Evolutionary conservation across 1,140 invertebrate species (phyloP).

Genomic region (Brachionus paranguensis): DNA sequence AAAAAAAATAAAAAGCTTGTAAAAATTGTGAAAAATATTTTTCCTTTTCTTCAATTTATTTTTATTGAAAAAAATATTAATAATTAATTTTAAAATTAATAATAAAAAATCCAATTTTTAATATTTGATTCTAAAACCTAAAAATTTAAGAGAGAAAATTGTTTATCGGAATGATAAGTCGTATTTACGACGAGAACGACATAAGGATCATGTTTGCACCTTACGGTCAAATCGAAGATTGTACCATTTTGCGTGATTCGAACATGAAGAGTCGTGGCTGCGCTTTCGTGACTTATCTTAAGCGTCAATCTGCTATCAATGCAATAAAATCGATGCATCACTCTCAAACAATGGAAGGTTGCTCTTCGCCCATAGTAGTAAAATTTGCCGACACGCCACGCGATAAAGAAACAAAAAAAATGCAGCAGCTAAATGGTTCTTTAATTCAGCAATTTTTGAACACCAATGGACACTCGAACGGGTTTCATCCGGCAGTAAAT

Average conservation of each 20-base stretch:
- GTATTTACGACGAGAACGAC: conserved; percentile 4
- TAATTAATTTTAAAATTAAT: not conserved
- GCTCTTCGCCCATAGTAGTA: conserved; percentile 67
- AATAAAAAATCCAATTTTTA: not conserved
- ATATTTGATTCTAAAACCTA: not conserved
- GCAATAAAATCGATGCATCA: conserved; percentile 95
- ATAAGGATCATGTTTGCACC: conserved; percentile 6
- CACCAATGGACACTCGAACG: not conserved
- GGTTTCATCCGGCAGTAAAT: not conserved
- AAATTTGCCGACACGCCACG: conserved; percentile 99
- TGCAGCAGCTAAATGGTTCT: conserved; percentile 99
- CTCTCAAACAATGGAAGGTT: conserved; percentile 89
- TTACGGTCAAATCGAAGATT: conserved; percentile 37
- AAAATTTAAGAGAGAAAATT: conserved; percentile 22
- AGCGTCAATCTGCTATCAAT: conserved; percentile 87
- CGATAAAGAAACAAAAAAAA: conserved; percentile 91
- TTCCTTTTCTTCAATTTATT: no score
- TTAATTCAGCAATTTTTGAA: conserved; percentile 78
- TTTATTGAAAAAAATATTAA: not conserved
- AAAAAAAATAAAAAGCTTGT: no score
- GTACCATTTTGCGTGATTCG: conserved; percentile 13
- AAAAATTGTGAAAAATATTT: no score
- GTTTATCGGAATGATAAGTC: conserved; percentile 35
- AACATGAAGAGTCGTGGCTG: conserved; percentile 61
- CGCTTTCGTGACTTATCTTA: conserved; percentile 95